Conservation (phyloP, 37 sponge, comb jelly and placozoan species). For the Ephydatia muelleri region DNA sequence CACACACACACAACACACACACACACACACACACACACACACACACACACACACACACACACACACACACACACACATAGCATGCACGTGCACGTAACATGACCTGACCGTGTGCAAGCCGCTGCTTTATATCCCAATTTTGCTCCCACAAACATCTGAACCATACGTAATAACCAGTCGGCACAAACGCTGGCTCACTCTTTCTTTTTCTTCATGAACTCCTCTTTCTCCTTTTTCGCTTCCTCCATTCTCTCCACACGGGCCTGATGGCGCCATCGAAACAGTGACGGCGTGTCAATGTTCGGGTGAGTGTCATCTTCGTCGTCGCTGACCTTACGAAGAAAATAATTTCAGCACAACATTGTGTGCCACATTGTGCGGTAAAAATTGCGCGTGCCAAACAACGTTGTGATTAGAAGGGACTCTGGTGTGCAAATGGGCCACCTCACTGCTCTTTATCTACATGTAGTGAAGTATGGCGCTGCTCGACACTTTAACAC, state of each 20-base stretch:
- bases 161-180: background rate
- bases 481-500: background rate
- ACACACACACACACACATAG: too few relatives aligned
- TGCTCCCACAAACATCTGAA: background rate
- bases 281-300: slow-evolving; percentile 96
- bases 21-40: slow-evolving; percentile 3
- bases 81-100: too few relatives aligned
- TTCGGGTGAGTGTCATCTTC: slow-evolving; percentile 99
- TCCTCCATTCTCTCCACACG: slow-evolving; percentile 92
- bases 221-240: slow-evolving; percentile 61
- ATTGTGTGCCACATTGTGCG: too few relatives aligned
- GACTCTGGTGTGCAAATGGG: background rate
- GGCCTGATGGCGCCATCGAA: slow-evolving; percentile 97
- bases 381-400: too few relatives aligned
- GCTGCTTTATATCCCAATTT: too few relatives aligned
- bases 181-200: background rate
- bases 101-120: too few relatives aligned
- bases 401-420: background rate
- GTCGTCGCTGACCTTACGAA: slow-evolving; percentile 90
- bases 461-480: too few relatives aligned
- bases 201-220: slow-evolving; percentile 24
- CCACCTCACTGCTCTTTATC: background rate
- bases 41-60: slow-evolving; percentile 9
- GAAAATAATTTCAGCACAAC: background rate
- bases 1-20: slow-evolving; percentile 21